Conservation (phyloP, 1,140 invertebrate genomes). For the Drosophila trapezifrons region DNA sequence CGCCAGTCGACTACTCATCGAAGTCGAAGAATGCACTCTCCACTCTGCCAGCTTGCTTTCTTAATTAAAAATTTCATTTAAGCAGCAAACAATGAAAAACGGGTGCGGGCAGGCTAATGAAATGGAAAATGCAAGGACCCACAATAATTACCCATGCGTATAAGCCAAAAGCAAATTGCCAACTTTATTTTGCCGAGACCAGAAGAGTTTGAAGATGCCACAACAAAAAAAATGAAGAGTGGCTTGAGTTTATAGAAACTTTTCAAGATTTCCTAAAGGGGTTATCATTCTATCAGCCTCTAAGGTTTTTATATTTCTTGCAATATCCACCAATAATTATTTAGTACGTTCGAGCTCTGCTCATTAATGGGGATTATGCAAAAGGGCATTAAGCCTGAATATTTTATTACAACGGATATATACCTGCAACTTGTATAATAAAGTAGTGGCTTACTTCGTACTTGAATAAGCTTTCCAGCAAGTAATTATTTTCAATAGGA, state of each 20-base stretch:
- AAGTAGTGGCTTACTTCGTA: slow-evolving; percentile 5
- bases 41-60: slow-evolving; percentile 35
- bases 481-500: slow-evolving; percentile 4
- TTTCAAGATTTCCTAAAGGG: neutral
- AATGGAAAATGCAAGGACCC: slow-evolving; percentile 46
- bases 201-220: slow-evolving; percentile 6
- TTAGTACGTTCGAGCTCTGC: neutral
- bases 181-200: slow-evolving; percentile 10
- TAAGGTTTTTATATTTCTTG: neutral
- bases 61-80: slow-evolving; percentile 59
- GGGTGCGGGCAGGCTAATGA: slow-evolving; percentile 40
- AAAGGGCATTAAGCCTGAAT: neutral
- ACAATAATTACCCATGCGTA: slow-evolving; percentile 41
- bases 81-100: slow-evolving; percentile 42
- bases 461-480: neutral
- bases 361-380: neutral
- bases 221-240: neutral
- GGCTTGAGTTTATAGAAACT: neutral
- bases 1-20: slow-evolving; percentile 30
- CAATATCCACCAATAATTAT: neutral
- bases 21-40: slow-evolving; percentile 36
- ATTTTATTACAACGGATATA: neutral
- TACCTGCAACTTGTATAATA: neutral
- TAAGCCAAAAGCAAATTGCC: slow-evolving; percentile 29
- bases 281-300: neutral